Conservation (phyloP, 2,113 vertebrate species). For the Thymallus thymallus region DNA sequence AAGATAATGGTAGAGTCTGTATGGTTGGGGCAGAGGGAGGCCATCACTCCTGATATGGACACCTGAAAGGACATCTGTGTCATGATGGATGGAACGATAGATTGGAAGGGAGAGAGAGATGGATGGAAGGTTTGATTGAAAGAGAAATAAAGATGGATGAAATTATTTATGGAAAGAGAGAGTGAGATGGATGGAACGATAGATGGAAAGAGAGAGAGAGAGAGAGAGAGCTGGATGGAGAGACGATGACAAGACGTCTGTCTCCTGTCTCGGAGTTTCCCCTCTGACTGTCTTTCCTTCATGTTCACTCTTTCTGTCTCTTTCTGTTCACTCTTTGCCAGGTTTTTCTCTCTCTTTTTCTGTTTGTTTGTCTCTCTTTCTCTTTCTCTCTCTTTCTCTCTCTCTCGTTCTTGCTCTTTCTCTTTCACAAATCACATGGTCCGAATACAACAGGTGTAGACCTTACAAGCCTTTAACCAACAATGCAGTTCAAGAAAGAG, state of each 20-base stretch:
- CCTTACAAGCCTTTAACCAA: no score
- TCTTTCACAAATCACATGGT: background rate
- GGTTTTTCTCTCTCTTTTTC: background rate
- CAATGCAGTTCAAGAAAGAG: no score
- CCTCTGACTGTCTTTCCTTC: background rate
- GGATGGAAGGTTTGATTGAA: background rate
- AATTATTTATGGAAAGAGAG: background rate
- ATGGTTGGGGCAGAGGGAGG: slow-evolving; percentile 60
- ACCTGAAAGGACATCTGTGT: slow-evolving; percentile 76
- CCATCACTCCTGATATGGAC: slow-evolving; percentile 63
- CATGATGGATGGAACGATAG: slow-evolving; percentile 71
- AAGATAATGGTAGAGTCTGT: slow-evolving; percentile 56
- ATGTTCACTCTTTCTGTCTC: background rate
- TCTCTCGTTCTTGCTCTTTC: background rate
- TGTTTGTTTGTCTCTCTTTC: background rate
- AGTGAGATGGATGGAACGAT: background rate
- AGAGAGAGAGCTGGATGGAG: background rate
- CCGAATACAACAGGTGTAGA: no score
- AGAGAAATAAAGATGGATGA: background rate
- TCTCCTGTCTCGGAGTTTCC: background rate
- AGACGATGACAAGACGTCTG: background rate
- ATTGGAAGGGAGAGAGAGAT: slow-evolving; percentile 52
- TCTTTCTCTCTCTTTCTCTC: slow-evolving; percentile 20
- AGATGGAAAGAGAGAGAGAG: background rate
- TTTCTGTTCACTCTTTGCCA: background rate